phyloP scores from a whole-genome alignment of 1,140 invertebrate species.

The Subanguina moxae region DNA sequence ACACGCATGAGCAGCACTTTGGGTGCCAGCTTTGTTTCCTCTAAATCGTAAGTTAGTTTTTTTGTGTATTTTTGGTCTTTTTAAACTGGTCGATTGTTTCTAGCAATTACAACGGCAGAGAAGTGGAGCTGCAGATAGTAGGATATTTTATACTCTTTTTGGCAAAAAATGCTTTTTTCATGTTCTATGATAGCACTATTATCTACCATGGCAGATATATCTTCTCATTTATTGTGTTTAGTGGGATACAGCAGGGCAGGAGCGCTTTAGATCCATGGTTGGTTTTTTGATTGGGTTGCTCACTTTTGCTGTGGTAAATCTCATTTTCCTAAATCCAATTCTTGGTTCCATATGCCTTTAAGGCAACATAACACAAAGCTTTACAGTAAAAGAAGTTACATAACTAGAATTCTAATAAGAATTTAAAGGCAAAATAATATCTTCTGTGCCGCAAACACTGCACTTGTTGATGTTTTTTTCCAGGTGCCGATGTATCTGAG shows the following conservation, averaged over 20 bases:
- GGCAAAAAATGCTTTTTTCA: not conserved
- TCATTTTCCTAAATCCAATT: too few species aligned
- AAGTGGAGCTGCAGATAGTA: conserved; percentile 34
- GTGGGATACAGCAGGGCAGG: conserved; percentile 88
- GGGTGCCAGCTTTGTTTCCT: conserved; percentile 30
- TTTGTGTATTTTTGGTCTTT: too few species aligned
- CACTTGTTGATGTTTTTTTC: not conserved
- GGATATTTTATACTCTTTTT: not conserved
- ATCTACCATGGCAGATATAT: too few species aligned
- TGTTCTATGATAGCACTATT: too few species aligned
- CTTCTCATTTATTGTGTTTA: too few species aligned
- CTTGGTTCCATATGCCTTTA: too few species aligned
- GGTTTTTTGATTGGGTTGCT: too few species aligned
- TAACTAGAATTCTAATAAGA: too few species aligned
- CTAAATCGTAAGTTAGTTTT: conserved; percentile 19
- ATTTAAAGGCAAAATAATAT: too few species aligned
- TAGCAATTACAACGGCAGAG: conserved; percentile 19
- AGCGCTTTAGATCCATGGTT: conserved; percentile 91
- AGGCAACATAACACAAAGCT: too few species aligned
- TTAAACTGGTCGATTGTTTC: not conserved
- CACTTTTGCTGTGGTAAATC: too few species aligned
- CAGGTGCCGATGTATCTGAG: conserved; percentile 61
- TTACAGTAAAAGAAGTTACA: too few species aligned
- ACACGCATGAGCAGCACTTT: conserved; percentile 28
- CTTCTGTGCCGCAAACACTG: not conserved